A percentile compares a stretch with the other conserved stretches of the same genome.
These are phyloP conservation scores for Falcaria lacertinaria DNA, from an alignment of 2,888 invertebrate genomes.

Conservation along the genomic window DNA sequence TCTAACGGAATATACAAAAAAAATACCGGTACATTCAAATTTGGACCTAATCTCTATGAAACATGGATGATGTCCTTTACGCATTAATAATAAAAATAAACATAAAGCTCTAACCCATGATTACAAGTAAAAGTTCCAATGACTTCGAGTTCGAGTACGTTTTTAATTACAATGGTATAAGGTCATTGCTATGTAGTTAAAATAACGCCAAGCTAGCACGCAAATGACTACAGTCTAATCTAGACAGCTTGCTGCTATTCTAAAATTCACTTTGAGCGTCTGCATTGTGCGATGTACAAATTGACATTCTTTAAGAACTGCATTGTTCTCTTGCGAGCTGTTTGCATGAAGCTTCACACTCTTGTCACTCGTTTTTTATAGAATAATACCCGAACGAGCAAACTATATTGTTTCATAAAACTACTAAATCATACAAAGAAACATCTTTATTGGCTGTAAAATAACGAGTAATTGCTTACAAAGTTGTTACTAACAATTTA, in stretches of 20 bases:
- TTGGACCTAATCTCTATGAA: too few relatives aligned
- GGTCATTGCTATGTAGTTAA: neutral
- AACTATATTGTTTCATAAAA: neutral
- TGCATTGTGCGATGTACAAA: neutral
- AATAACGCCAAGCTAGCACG: neutral
- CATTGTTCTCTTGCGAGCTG: neutral
- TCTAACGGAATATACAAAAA: too few relatives aligned
- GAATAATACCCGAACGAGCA: neutral
- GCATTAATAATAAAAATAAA: too few relatives aligned
- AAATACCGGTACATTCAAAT: too few relatives aligned
- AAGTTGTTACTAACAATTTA: neutral
- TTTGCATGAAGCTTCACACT: too few relatives aligned
- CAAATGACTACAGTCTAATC: neutral
- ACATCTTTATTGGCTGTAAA: neutral
- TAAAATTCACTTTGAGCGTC: neutral
- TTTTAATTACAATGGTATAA: too few relatives aligned
- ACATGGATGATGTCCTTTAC: too few relatives aligned
- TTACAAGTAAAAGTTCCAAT: too few relatives aligned
- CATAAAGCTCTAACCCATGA: too few relatives aligned
- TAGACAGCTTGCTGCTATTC: neutral
- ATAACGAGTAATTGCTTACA: neutral
- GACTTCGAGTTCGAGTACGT: too few relatives aligned
- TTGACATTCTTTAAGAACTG: neutral
- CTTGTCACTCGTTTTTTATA: neutral
- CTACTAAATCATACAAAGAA: neutral